phyloP scores from a whole-genome alignment of 2,113 vertebrate genomes.

The Nibea coibor region DNA sequence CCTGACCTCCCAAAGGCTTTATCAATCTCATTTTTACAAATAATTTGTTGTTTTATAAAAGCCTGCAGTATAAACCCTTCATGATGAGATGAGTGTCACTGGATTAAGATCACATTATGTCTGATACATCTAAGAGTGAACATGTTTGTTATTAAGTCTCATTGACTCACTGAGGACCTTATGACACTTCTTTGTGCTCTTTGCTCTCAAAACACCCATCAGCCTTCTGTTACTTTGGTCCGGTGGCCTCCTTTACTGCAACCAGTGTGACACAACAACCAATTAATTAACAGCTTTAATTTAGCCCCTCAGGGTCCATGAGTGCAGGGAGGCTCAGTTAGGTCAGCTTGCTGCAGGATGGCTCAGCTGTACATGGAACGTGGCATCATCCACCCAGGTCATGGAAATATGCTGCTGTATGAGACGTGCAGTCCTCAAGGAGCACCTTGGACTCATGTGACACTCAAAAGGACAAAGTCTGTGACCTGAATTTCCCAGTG shows the following conservation, averaged over 20 bases:
- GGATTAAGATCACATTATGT: neutral
- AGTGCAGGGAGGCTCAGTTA: conserved; percentile 48
- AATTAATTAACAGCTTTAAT: conserved; percentile 31
- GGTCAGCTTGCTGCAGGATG: conserved; percentile 14
- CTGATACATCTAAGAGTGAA: neutral
- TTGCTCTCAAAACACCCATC: neutral
- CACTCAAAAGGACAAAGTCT: neutral
- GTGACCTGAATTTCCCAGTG: conserved; percentile 33
- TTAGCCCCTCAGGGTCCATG: conserved; percentile 16
- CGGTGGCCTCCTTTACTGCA: conserved; percentile 49
- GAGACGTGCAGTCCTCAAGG: conserved; percentile 14
- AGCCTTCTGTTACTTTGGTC: neutral
- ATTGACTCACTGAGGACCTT: neutral
- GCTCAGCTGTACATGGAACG: conserved; percentile 52
- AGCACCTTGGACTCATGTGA: neutral
- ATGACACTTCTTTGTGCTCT: neutral
- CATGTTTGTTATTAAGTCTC: neutral
- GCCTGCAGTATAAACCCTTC: neutral
- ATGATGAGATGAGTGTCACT: neutral
- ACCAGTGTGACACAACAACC: neutral
- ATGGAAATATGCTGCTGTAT: conserved; percentile 21
- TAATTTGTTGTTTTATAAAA: too few relatives aligned
- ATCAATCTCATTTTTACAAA: too few relatives aligned
- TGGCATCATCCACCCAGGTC: conserved; percentile 19
- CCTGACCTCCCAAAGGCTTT: too few relatives aligned